These are phyloP conservation scores for Microctonus hyperodae DNA, from an alignment of 2,888 invertebrate genomes.

Conservation along the genomic window DNA sequence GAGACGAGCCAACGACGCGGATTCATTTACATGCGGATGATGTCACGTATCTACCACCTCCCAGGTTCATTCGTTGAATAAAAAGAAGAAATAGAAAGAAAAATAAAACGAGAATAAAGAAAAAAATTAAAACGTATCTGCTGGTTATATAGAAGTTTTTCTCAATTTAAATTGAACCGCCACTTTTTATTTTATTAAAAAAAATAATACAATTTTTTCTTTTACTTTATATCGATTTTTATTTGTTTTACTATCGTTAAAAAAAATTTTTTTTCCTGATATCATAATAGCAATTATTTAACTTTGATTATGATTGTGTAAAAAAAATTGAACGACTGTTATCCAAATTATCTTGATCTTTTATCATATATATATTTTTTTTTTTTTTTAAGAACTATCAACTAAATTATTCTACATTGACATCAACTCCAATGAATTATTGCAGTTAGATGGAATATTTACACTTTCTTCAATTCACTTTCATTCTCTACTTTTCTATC, in stretches of 20 bases:
- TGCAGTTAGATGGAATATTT: background rate
- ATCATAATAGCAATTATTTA: background rate
- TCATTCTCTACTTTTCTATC: background rate
- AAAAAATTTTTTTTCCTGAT: background rate
- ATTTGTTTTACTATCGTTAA: background rate
- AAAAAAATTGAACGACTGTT: background rate
- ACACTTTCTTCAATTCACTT: background rate
- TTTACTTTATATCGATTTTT: background rate
- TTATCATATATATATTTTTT: no score
- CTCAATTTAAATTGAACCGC: conserved; percentile 1
- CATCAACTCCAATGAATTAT: conserved; percentile 14
- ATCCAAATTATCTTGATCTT: conserved; percentile 7
- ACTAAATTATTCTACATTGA: background rate
- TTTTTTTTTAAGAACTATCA: background rate
- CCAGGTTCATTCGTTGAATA: conserved; percentile 23
- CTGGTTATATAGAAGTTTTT: background rate
- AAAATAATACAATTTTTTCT: background rate
- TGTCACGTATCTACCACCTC: conserved; percentile 28
- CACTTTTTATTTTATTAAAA: background rate
- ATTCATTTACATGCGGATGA: conserved; percentile 36
- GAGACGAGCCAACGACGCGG: conserved; percentile 24
- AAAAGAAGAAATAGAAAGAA: conserved; percentile 16
- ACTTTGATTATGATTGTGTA: background rate
- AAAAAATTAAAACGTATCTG: background rate
- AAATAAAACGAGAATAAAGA: conserved; percentile 14